Conservation (phyloP, 2,888 invertebrate genomes). For the Stictocephala bisonia region DNA sequence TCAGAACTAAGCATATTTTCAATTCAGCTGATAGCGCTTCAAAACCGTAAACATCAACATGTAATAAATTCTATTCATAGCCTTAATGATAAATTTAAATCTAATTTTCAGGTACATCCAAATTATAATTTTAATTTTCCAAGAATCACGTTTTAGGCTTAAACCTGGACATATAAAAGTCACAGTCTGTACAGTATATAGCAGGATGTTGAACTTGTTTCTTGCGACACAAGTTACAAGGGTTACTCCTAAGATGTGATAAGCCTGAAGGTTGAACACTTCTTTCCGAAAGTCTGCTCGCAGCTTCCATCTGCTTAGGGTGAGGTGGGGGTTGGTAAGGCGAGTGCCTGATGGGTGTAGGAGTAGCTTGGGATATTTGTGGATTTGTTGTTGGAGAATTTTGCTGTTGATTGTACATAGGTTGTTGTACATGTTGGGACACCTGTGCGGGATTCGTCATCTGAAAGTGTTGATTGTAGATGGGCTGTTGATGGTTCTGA, state of each 20-base stretch:
- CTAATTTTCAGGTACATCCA: conserved; percentile 20
- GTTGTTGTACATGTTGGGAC: conserved; percentile 31
- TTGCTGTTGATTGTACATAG: conserved; percentile 18
- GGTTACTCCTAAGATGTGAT: conserved; percentile 70
- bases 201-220: conserved; percentile 82
- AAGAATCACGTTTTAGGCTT: conserved; percentile 68
- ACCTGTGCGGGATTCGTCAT: neutral
- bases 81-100: too few species aligned
- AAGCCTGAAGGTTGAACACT: conserved; percentile 54
- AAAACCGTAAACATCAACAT: too few species aligned
- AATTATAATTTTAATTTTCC: conserved; percentile 11
- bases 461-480: conserved; percentile 1
- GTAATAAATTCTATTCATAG: too few species aligned
- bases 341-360: conserved; percentile 60
- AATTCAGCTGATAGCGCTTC: too few species aligned
- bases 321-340: conserved; percentile 75
- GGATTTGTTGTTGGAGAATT: neutral
- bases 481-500: conserved; percentile 9
- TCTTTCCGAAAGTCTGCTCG: conserved; percentile 44
- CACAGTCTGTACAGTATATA: conserved; percentile 90
- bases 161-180: conserved; percentile 91
- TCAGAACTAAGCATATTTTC: too few species aligned
- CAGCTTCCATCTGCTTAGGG: conserved; percentile 64
- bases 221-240: conserved; percentile 89
- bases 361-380: neutral